Evolutionary conservation across 1,140 invertebrate genomes (phyloP).

Genomic region (Leptinotarsa lineolata): DNA sequence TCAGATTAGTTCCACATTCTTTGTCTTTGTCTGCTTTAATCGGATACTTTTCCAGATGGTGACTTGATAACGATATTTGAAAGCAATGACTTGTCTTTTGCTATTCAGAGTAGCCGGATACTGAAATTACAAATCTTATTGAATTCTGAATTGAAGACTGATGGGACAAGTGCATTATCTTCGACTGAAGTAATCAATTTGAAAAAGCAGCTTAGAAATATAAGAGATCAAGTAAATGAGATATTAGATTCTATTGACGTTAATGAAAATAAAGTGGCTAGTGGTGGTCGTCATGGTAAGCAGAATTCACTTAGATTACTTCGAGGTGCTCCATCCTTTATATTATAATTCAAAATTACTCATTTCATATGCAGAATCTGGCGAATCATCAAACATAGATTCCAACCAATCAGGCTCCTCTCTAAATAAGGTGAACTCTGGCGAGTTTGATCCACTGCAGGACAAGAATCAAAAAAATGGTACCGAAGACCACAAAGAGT

Average conservation of each 20-base stretch:
- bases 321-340: too few species aligned
- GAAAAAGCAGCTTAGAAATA: conserved; percentile 61
- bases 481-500: conserved; percentile 42
- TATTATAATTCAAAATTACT: not conserved
- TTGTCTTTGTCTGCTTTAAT: conserved; percentile 9
- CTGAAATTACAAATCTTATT: conserved; percentile 69
- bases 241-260: conserved; percentile 56
- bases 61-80: conserved; percentile 78
- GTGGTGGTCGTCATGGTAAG: conserved; percentile 4
- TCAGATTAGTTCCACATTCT: conserved; percentile 19
- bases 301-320: not conserved
- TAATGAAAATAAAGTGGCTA: conserved; percentile 21
- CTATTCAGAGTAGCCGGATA: conserved; percentile 72
- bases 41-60: conserved; percentile 52
- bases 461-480: conserved; percentile 49
- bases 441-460: conserved; percentile 56
- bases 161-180: conserved; percentile 37
- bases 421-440: conserved; percentile 52
- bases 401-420: conserved; percentile 32
- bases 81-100: conserved; percentile 73
- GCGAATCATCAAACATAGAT: conserved; percentile 34
- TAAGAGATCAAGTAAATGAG: conserved; percentile 65
- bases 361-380: conserved; percentile 16
- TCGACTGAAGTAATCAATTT: conserved; percentile 58
- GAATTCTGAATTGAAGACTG: conserved; percentile 50